Percentiles rank a stretch among this genome's conserved stretches.
phyloP scores from a whole-genome alignment of 2,797 vertebrate genomes.

The Hypotaenidia okinawae region DNA sequence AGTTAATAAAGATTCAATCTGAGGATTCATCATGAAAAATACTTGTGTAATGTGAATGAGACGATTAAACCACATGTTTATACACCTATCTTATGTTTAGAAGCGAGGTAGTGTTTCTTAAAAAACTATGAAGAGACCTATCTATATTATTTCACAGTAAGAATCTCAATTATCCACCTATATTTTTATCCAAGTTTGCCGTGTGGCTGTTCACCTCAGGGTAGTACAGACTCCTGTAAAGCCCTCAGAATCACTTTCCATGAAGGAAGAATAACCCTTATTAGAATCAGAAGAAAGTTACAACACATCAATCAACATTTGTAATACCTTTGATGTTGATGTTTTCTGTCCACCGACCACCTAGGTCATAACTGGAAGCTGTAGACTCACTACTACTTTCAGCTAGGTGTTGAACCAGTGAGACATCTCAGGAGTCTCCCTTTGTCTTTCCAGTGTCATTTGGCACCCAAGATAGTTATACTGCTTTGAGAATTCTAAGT shows the following conservation, averaged over 20 bases:
- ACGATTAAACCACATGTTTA: not conserved
- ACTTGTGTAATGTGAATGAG: not conserved
- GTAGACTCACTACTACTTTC: not conserved
- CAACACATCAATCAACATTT: not conserved
- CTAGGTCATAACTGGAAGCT: not conserved
- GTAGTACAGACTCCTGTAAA: not conserved
- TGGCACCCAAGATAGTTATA: no score
- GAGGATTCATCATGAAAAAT: not conserved
- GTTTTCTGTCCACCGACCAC: not conserved
- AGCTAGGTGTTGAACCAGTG: not conserved
- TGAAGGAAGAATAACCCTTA: not conserved
- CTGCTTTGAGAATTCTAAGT: not conserved
- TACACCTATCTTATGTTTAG: not conserved
- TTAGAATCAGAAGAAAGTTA: not conserved
- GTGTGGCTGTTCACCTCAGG: not conserved
- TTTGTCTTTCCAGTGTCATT: not conserved
- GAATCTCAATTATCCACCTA: not conserved
- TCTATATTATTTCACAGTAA: not conserved
- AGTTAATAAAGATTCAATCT: not conserved
- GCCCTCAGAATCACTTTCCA: not conserved
- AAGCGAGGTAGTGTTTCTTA: not conserved
- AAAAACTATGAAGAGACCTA: not conserved
- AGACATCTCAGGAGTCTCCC: not conserved
- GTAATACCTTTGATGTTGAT: not conserved
- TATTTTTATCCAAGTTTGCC: not conserved